These are phyloP conservation scores for Pantelozetes paolii DNA, from an alignment of 2,888 invertebrate species.

Conservation along the genomic window DNA sequence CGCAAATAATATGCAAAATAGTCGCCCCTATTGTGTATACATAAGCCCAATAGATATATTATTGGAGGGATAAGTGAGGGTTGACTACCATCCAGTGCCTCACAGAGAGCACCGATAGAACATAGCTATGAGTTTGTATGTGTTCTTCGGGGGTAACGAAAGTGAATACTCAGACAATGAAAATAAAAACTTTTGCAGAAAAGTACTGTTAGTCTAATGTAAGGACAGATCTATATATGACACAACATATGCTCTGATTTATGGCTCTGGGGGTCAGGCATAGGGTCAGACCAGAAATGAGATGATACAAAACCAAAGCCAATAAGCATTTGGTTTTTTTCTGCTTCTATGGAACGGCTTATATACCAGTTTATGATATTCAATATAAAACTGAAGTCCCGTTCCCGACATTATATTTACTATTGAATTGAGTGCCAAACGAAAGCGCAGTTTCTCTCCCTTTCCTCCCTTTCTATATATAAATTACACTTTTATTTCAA, in stretches of 20 bases:
- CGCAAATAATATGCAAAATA: slow-evolving; percentile 7
- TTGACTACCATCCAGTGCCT: too few relatives aligned
- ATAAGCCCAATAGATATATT: background rate
- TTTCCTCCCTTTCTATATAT: background rate
- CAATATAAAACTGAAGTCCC: background rate
- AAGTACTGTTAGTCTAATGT: background rate
- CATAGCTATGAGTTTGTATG: background rate
- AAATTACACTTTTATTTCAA: background rate
- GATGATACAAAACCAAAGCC: background rate
- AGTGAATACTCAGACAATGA: background rate
- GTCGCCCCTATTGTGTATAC: slow-evolving; percentile 3
- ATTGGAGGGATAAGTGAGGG: background rate
- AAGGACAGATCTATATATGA: background rate
- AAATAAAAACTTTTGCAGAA: background rate
- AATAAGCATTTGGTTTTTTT: slow-evolving; percentile 1
- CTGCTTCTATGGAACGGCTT: background rate
- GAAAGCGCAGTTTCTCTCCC: background rate
- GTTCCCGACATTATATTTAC: background rate
- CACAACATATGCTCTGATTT: slow-evolving; percentile 27
- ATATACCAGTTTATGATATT: too few relatives aligned
- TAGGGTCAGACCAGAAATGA: slow-evolving; percentile 15
- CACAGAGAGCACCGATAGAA: background rate
- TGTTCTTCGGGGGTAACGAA: background rate
- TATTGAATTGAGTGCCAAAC: slow-evolving; percentile 6
- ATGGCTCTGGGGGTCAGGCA: slow-evolving; percentile 9